Evolutionary conservation across 2,888 invertebrate genomes (phyloP).

Genomic region (Zhuqinia jingwanae): DNA sequence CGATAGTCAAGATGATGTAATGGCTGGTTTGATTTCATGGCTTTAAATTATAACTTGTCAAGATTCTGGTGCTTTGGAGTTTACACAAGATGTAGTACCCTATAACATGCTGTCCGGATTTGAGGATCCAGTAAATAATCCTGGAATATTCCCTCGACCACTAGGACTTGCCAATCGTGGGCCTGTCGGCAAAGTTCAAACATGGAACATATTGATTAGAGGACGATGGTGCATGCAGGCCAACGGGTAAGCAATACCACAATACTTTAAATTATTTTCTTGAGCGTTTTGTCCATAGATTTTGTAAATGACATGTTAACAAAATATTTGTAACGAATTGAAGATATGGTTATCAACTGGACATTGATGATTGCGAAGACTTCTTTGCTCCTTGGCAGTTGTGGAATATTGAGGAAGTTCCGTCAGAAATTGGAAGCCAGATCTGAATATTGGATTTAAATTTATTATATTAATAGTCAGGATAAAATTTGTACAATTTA

Average conservation of each 20-base stretch:
- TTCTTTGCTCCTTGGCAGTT: constrained; percentile 69
- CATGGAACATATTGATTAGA: constrained; percentile 70
- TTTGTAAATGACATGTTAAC: background rate
- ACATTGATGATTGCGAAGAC: constrained; percentile 72
- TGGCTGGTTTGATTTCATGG: too few species aligned
- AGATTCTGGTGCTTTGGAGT: constrained; percentile 62
- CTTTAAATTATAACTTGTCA: too few species aligned
- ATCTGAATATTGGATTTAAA: background rate
- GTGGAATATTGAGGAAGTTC: constrained; percentile 58
- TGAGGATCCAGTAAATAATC: constrained; percentile 65
- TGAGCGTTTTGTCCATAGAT: background rate
- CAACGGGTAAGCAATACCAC: constrained; percentile 59
- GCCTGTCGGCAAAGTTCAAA: background rate
- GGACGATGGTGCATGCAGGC: constrained; percentile 71
- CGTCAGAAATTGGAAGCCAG: background rate
- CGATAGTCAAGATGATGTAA: too few species aligned
- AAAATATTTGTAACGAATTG: background rate
- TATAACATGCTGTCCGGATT: constrained; percentile 72
- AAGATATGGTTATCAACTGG: constrained; percentile 54
- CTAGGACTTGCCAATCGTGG: constrained; percentile 60
- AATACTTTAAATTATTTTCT: background rate
- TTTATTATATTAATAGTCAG: background rate
- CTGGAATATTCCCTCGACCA: constrained; percentile 69
- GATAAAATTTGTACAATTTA: background rate
- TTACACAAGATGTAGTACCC: constrained; percentile 68